Base-by-base conservation (phyloP, 2,113 vertebrate species). In the Amazona guildingii region DNA sequence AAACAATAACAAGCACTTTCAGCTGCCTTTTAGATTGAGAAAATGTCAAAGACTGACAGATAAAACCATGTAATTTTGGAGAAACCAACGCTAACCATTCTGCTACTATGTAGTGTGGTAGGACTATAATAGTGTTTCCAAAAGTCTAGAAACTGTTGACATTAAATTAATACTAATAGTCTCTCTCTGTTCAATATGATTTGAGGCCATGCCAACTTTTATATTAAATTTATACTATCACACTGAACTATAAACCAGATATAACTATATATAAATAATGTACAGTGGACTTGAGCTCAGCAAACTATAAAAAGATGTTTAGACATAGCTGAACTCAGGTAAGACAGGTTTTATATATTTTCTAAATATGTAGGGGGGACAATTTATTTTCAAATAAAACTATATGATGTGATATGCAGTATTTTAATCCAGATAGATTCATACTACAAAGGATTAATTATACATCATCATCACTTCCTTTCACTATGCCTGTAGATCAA, bases 101-200 rank as follows among this genome's bases (percentile, higher is more conserved):
- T 82, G 39, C 14, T 39, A 33, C 31, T 78, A 14, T 57, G 31
- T 49, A 66, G 17, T 49, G 9, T 31, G 33, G 31, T 48, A 62
- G 54, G 57, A 63, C 20, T 75, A 10, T 72, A 59, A 37, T 13
- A 54, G 33, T 55, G 39, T 92, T 95, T 70, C 35, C 74, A 83
- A 77, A 85, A 66, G 8, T 85, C 49, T 29, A 83, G 35, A 62
- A 93, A 89, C 7, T 2, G 3, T 70, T 78, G 64, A 6, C 23
- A 63, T 63, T 49, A 64, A 80, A 5, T 46, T 62, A 69, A 35
- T 88, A 39, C 17, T 39, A 64, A 31, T 27, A 95, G 63, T 95
- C 77, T 94, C 88, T 93, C 87, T 84, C 92, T 93, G 52, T 80
- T 94, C 85, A 85, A 95, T 93, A 85, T 88, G 59, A 90, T 79